These are phyloP conservation scores for Arizona elegans DNA, from an alignment of 2,113 vertebrate species.

Conservation along the genomic window DNA sequence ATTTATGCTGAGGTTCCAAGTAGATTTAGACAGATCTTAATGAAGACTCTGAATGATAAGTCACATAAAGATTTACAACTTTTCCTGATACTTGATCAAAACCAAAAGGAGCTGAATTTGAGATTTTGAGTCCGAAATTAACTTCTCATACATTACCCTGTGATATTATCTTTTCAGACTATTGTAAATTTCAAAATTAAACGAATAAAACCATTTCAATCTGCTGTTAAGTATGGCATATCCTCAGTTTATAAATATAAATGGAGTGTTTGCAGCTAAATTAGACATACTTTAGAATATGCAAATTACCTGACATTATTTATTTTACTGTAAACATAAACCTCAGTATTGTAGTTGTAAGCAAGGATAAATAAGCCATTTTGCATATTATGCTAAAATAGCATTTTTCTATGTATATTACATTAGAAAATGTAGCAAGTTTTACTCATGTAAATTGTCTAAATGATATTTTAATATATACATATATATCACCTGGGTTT, in stretches of 20 bases:
- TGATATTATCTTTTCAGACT: background rate
- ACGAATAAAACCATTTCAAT: background rate
- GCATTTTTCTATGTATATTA: background rate
- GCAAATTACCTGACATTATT: background rate
- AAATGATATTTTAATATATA: background rate
- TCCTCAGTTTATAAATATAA: background rate
- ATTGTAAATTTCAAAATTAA: background rate
- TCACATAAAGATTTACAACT: background rate
- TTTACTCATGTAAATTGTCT: conserved; percentile 42
- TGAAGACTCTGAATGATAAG: background rate
- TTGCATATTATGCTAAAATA: conserved; percentile 7
- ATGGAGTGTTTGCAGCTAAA: background rate
- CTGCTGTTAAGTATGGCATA: background rate
- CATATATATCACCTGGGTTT: background rate
- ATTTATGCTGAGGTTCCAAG: background rate
- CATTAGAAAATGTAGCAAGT: background rate
- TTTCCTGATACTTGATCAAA: background rate
- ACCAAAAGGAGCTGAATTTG: background rate
- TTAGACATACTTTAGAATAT: background rate
- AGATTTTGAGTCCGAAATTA: background rate
- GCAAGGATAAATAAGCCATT: background rate
- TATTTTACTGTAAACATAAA: background rate
- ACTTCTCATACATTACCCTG: background rate
- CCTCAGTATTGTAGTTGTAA: background rate
- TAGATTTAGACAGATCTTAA: background rate